These are phyloP conservation scores for Thalassophryne amazonica DNA, from an alignment of 2,797 vertebrate genomes.

Conservation along the genomic window DNA sequence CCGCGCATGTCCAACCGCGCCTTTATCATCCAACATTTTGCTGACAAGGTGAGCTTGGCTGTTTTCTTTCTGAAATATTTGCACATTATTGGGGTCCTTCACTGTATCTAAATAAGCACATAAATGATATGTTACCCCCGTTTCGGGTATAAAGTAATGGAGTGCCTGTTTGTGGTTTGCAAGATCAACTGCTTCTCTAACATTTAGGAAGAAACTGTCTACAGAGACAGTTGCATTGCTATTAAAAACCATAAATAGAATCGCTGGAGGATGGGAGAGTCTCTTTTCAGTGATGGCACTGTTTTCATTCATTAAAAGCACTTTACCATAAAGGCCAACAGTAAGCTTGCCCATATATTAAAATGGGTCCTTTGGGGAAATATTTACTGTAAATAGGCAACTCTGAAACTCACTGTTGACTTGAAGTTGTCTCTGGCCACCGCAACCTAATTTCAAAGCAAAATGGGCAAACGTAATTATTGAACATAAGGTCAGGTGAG, in stretches of 20 bases:
- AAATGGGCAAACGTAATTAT: background rate
- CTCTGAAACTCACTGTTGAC: background rate
- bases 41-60: constrained; percentile 88
- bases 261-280: constrained; percentile 8
- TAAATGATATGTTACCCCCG: background rate
- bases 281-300: background rate
- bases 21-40: constrained; percentile 98
- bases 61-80: background rate
- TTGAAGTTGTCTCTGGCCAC: background rate
- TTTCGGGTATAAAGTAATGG: background rate
- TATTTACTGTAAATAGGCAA: background rate
- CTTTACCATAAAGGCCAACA: constrained; percentile 4
- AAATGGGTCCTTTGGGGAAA: background rate
- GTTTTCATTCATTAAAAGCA: constrained; percentile 2
- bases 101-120: background rate
- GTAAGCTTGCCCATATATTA: constrained; percentile 1
- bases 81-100: background rate
- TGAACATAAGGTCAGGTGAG: no score
- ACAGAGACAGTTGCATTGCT: constrained; percentile 27
- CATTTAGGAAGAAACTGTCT: constrained; percentile 3
- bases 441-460: background rate
- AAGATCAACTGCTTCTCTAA: background rate
- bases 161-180: background rate
- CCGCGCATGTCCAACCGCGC: constrained; percentile 96
- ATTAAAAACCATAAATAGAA: constrained; percentile 41